A percentile compares a stretch with the other conserved stretches of the same genome.
These are phyloP conservation scores for Drosophila paranaensis DNA, from an alignment of 2,888 invertebrate species.

Conservation along the genomic window DNA sequence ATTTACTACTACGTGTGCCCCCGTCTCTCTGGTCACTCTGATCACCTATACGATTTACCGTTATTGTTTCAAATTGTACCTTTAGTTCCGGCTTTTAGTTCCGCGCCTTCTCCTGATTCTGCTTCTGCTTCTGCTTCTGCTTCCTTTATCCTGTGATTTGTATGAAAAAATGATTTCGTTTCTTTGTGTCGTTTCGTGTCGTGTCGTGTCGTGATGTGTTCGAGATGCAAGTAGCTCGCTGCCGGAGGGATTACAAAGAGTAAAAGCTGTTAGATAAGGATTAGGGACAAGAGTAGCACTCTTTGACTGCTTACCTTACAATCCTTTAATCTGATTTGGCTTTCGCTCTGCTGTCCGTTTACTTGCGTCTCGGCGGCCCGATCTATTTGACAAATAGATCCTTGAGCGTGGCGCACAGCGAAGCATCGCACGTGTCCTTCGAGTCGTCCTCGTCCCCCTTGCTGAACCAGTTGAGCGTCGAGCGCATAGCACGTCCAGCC, in stretches of 20 bases:
- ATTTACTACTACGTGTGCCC: slow-evolving; percentile 15
- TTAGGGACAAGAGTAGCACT: no score
- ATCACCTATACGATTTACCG: slow-evolving; percentile 18
- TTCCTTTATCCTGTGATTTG: slow-evolving; percentile 9
- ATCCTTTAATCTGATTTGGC: not conserved
- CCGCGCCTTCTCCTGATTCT: no score
- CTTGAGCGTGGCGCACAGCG: slow-evolving; percentile 92
- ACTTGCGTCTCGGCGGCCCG: slow-evolving; percentile 59
- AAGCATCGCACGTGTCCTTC: slow-evolving; percentile 91
- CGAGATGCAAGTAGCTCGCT: slow-evolving; percentile 60
- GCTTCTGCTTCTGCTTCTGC: no score
- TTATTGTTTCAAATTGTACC: slow-evolving; percentile 22
- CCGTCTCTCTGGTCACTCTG: not conserved
- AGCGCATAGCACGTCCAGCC: slow-evolving; percentile 81
- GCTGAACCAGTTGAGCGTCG: slow-evolving; percentile 86
- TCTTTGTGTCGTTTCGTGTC: not conserved
- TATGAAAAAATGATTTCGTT: slow-evolving; percentile 11
- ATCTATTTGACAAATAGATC: slow-evolving; percentile 93
- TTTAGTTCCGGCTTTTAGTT: slow-evolving; percentile 1
- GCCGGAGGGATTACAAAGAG: not conserved
- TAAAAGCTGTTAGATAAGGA: no score
- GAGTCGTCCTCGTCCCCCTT: slow-evolving; percentile 89
- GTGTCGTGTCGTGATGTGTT: slow-evolving; percentile 2
- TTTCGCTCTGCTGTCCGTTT: slow-evolving; percentile 18
- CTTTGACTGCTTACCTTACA: not conserved